phyloP scores from a whole-genome alignment of 2,797 vertebrate genomes.

The Gymnodraco acuticeps region DNA sequence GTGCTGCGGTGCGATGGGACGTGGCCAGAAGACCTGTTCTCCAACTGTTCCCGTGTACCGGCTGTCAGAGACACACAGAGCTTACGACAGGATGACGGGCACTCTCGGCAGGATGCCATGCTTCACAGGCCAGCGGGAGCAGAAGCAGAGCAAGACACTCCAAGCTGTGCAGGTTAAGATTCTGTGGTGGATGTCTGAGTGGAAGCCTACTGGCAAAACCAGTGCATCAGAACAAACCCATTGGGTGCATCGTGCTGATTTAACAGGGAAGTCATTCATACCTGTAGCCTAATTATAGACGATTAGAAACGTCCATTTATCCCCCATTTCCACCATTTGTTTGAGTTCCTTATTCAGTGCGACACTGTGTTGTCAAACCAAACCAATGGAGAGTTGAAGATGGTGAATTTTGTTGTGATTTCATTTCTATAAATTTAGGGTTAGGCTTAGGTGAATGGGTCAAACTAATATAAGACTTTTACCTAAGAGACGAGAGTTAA shows the following conservation, averaged over 20 bases:
- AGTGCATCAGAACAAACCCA: conserved; percentile 36
- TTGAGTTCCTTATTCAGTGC: conserved; percentile 14
- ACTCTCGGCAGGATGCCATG: not conserved
- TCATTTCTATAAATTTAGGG: not conserved
- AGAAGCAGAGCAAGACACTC: conserved; percentile 27
- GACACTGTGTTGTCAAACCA: not conserved
- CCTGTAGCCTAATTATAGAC: not conserved
- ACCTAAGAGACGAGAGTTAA: too few species aligned
- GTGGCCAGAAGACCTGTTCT: conserved; percentile 29
- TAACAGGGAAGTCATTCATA: conserved; percentile 11
- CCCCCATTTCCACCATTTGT: conserved; percentile 8
- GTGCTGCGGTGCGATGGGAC: conserved; percentile 27
- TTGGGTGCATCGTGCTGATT: not conserved
- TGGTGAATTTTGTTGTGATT: not conserved
- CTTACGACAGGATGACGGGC: conserved; percentile 11
- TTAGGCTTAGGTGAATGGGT: too few species aligned
- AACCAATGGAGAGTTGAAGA: conserved; percentile 3
- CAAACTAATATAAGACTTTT: too few species aligned
- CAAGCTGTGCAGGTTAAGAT: conserved; percentile 31
- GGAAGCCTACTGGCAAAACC: conserved; percentile 29
- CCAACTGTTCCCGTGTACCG: conserved; percentile 34
- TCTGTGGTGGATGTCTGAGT: conserved; percentile 1
- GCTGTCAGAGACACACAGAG: conserved; percentile 46
- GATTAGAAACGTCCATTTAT: not conserved
- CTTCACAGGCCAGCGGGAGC: conserved; percentile 26